Conservation (phyloP, 2,797 vertebrate genomes). For the Anas capensis region DNA sequence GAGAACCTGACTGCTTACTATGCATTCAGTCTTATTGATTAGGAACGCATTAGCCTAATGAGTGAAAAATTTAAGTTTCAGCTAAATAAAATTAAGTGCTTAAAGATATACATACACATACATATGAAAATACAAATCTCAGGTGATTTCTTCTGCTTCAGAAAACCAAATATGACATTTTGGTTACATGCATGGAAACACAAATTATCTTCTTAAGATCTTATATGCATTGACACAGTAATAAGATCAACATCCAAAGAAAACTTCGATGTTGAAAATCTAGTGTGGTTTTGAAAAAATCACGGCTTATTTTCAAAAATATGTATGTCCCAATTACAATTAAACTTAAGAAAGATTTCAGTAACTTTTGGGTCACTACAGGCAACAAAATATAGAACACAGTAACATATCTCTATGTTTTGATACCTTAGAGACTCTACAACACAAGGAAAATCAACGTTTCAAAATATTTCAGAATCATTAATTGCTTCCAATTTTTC, state of each 20-base stretch:
- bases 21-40: background rate
- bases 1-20: background rate
- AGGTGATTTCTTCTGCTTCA: background rate
- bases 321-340: background rate
- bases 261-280: background rate
- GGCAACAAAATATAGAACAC: background rate
- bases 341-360: background rate
- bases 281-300: background rate
- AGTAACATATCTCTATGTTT: background rate
- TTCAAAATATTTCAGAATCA: background rate
- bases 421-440: background rate
- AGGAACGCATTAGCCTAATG: background rate
- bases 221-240: background rate
- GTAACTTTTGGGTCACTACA: background rate
- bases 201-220: background rate
- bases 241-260: background rate
- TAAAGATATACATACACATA: rapidly evolving
- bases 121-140: background rate
- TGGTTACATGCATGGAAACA: background rate
- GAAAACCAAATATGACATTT: background rate
- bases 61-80: background rate
- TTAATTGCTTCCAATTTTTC: background rate
- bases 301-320: background rate
- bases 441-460: background rate
- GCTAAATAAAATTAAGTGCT: background rate